Evolutionary conservation across 1,140 invertebrate genomes (phyloP).

Genomic region (Schlechtendalia chinensis): DNA sequence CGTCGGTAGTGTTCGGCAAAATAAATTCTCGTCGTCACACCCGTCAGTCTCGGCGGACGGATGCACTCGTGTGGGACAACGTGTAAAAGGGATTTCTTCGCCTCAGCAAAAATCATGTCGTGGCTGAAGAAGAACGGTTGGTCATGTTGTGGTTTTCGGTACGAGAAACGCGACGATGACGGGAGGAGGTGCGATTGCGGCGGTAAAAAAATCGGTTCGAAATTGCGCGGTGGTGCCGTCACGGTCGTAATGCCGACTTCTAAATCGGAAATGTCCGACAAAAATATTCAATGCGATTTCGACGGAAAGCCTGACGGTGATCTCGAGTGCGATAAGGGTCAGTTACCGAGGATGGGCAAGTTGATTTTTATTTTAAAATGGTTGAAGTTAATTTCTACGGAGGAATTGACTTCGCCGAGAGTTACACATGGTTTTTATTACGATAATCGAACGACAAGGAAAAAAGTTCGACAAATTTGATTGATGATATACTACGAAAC

Average conservation of each 20-base stretch:
- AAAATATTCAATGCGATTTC: conserved; percentile 42
- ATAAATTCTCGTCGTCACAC: no score
- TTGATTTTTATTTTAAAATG: no score
- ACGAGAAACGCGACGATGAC: neutral
- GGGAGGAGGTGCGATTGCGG: neutral
- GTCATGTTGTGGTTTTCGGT: conserved; percentile 17
- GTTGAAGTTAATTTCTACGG: no score
- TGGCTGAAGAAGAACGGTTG: conserved; percentile 32
- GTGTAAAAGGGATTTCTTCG: neutral
- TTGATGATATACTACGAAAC: no score
- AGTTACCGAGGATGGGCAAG: neutral
- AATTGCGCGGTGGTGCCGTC: neutral
- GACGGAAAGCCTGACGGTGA: neutral
- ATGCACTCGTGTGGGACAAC: neutral
- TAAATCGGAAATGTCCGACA: neutral
- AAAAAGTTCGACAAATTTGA: no score
- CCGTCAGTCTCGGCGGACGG: neutral
- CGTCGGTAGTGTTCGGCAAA: neutral
- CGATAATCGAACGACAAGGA: no score
- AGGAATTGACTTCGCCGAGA: no score
- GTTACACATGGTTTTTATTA: no score
- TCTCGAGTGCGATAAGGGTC: neutral
- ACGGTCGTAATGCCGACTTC: no score
- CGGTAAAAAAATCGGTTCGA: neutral
- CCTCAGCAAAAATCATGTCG: neutral